Evolutionary conservation across 2,113 vertebrate genomes (phyloP).

Genomic region (Centropus bengalensis): DNA sequence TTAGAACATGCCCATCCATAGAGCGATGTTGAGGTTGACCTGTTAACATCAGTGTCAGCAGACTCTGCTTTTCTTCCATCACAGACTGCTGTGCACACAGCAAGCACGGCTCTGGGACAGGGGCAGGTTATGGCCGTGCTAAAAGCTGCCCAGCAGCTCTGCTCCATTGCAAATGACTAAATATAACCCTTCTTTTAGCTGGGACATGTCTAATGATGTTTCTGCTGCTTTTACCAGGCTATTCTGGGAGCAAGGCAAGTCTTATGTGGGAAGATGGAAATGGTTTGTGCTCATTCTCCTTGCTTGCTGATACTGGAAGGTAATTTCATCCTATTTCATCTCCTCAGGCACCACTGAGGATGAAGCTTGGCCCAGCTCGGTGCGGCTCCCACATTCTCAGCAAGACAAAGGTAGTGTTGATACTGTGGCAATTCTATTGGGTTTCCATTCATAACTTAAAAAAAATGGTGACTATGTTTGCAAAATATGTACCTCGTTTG

Average conservation of each 20-base stretch:
- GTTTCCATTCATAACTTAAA: background rate
- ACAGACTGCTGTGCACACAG: background rate
- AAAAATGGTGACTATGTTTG: background rate
- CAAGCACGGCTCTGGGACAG: background rate
- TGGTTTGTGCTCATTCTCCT: background rate
- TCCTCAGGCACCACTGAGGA: background rate
- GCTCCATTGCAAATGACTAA: background rate
- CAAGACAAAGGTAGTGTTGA: background rate
- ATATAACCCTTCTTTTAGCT: background rate
- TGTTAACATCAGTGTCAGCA: background rate
- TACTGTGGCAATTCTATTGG: background rate
- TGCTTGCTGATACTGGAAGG: background rate
- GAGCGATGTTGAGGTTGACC: fast-evolving
- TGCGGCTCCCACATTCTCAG: background rate
- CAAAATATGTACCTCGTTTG: background rate
- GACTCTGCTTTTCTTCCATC: background rate
- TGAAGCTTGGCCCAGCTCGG: background rate
- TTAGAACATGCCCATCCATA: background rate
- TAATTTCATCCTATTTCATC: background rate
- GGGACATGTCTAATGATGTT: background rate
- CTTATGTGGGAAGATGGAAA: background rate
- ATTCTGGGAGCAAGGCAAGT: background rate
- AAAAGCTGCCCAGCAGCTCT: background rate
- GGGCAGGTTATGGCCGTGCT: background rate
- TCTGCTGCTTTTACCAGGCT: background rate